Evolutionary conservation across 2,888 invertebrate species (phyloP).

Genomic region (Trissolcus japonicus): DNA sequence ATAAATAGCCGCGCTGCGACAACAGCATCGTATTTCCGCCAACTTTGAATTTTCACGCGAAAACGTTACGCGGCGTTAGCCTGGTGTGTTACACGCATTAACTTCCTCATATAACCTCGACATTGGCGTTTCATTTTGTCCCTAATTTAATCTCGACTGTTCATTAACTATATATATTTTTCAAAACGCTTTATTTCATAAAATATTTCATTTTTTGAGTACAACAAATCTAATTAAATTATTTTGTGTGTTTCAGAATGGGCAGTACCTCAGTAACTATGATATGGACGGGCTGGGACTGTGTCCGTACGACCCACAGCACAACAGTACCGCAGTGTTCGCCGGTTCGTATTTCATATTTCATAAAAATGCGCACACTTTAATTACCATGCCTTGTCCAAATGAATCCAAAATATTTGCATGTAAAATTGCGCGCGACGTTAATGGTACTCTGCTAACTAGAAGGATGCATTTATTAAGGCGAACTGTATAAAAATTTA

Average conservation of each 20-base stretch:
- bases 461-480: conserved; percentile 7
- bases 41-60: conserved; percentile 44
- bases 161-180: conserved; percentile 9
- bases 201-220: neutral
- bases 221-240: neutral
- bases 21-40: conserved; percentile 28
- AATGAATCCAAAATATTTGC: conserved; percentile 28
- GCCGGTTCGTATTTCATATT: conserved; percentile 78
- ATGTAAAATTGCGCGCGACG: conserved; percentile 15
- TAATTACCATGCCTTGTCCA: conserved; percentile 14
- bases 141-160: conserved; percentile 13
- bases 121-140: conserved; percentile 18
- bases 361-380: conserved; percentile 32
- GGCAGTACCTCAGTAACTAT: conserved; percentile 76
- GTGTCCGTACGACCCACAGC: conserved; percentile 95
- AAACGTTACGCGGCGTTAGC: conserved; percentile 25
- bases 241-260: conserved; percentile 76
- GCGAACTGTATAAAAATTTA: neutral
- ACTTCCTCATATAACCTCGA: neutral
- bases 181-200: too few relatives aligned
- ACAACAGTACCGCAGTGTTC: conserved; percentile 95
- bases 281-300: conserved; percentile 90
- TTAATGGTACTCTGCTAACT: conserved; percentile 12
- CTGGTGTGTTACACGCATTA: conserved; percentile 28
- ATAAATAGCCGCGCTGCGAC: conserved; percentile 39